Evolutionary conservation across 2,113 vertebrate genomes (phyloP).

Genomic region (Gasterosteus aculeatus): DNA sequence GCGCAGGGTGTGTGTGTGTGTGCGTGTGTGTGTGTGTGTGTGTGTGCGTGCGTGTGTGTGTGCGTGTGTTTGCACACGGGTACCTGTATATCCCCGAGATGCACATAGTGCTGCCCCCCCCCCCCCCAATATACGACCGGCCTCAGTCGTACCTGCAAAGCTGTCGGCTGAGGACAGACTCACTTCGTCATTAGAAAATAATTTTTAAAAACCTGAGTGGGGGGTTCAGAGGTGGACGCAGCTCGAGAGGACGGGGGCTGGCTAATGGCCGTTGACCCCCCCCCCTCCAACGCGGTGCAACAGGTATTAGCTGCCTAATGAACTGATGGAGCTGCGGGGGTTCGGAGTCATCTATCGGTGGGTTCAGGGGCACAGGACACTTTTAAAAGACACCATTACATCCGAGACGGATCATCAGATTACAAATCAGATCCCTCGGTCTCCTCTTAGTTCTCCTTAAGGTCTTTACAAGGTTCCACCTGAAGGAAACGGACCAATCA

Average conservation of each 20-base stretch:
- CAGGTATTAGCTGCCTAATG: slow-evolving; percentile 64
- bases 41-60: not conserved
- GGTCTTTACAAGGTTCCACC: no score
- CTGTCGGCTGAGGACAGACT: slow-evolving; percentile 31
- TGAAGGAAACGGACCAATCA: no score
- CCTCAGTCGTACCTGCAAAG: slow-evolving; percentile 35
- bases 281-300: slow-evolving; percentile 24
- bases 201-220: no score
- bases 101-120: not conserved
- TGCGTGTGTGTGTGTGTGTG: slow-evolving; percentile 27
- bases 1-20: slow-evolving; percentile 11
- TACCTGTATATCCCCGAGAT: not conserved
- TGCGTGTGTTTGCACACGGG: not conserved
- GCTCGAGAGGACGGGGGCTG: slow-evolving; percentile 16
- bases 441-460: no score
- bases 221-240: slow-evolving; percentile 35
- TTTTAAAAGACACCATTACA: no score
- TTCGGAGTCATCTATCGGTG: slow-evolving; percentile 16
- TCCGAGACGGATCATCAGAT: not conserved
- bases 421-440: no score
- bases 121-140: not conserved
- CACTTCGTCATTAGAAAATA: slow-evolving; percentile 9
- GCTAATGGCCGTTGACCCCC: slow-evolving; percentile 63
- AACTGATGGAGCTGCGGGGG: slow-evolving; percentile 44
- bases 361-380: no score